Evolutionary conservation across 2,113 vertebrate genomes (phyloP), one percentile per base, ranked within the genome.

Genomic region (Pagrus major): DNA sequence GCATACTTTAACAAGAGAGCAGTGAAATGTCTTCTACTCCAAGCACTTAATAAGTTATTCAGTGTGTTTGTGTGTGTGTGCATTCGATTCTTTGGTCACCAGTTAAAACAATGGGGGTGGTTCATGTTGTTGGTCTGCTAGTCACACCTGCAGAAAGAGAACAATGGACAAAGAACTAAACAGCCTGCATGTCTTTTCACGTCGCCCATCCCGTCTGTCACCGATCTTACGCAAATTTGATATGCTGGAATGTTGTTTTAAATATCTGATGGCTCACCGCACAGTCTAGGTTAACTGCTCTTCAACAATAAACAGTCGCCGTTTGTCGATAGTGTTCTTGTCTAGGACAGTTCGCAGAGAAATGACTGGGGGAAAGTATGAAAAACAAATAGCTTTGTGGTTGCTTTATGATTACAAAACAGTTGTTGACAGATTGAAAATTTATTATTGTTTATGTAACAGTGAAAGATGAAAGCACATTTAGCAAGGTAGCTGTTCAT

Each of bases 91-190:
- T 23, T 65, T 18, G 61, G 37, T 71, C 59, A 76, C 42, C 35
- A 12, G 29, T 31, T 71, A 71, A 87, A 85, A 68, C 76, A 77
- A 60, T 74, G 67, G 23, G n/a, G 35, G 66, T 69, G 46, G 63
- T 84, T 80, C 65, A 69, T n/a, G 47, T 64, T 29, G 16, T 67
- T 58, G 2, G 39, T 71, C 64, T 76, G 56, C 52, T 69, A 20
- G 71, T 80, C 88, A 71, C 42, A 82, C 81, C 88, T 73, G 79
- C 80, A 71, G n/a, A 78, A 52, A 69, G 72, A 79, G 67, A 89
- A 92, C 86, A 92, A 92, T 86, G 78, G 56, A 90, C 88, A 90
- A 88, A 85, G 84, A 85, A 18, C 29, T 15, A 31, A 60, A 85
- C 55, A 55, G 52, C 37, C 56, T 66, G 51, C 84, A 35, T 80